Conservation (phyloP, 1,140 invertebrate genomes). For the Heliothis subflexa region DNA sequence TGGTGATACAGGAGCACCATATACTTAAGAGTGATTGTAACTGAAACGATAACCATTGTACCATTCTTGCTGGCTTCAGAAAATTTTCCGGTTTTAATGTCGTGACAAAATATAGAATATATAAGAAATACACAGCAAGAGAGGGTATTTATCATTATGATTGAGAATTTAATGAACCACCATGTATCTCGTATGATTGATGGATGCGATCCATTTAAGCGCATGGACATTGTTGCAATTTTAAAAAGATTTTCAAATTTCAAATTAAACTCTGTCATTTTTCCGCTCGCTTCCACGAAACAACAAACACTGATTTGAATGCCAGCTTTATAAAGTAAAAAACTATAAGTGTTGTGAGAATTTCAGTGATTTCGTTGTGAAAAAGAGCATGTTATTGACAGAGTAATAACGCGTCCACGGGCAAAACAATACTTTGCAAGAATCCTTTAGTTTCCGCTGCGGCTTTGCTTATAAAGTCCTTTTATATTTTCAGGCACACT, state of each 20-base stretch:
- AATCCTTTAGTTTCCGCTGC: neutral
- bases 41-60: conserved; percentile 58
- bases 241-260: conserved; percentile 58
- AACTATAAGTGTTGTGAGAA: neutral
- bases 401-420: conserved; percentile 7
- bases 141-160: conserved; percentile 41
- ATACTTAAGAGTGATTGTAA: conserved; percentile 61
- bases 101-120: conserved; percentile 59
- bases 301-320: neutral
- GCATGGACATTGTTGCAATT: conserved; percentile 51
- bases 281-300: neutral
- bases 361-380: conserved; percentile 23
- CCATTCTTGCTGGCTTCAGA: conserved; percentile 63
- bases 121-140: conserved; percentile 49
- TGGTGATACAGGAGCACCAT: conserved; percentile 50
- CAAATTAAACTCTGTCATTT: conserved; percentile 12
- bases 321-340: neutral
- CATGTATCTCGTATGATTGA: conserved; percentile 42
- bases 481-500: too few relatives aligned
- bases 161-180: conserved; percentile 55
- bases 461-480: neutral
- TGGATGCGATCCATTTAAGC: conserved; percentile 55
- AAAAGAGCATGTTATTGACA: conserved; percentile 16
- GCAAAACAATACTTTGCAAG: neutral
- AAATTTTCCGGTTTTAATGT: conserved; percentile 56